phyloP scores from a whole-genome alignment of 2,888 invertebrate genomes.

The Gryllus longicercus region DNA sequence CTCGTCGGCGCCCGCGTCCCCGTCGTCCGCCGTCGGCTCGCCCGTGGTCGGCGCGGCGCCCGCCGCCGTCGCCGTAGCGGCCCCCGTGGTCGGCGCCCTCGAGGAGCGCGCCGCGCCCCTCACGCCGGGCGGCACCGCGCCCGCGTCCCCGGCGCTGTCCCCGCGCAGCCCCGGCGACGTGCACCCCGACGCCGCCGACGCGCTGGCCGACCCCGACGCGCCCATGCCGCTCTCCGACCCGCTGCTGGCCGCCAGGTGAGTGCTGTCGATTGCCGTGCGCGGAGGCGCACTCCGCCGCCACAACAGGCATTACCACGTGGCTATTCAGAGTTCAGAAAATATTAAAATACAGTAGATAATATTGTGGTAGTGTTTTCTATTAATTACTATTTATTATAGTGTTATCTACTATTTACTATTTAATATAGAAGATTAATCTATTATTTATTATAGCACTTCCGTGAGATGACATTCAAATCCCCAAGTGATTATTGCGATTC shows the following conservation, averaged over 20 bases:
- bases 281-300: no score
- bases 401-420: no score
- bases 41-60: constrained; percentile 32
- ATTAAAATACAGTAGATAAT: no score
- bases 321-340: no score
- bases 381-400: no score
- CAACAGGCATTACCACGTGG: no score
- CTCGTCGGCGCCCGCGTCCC: constrained; percentile 47
- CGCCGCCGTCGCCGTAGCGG: background rate
- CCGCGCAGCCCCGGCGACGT: constrained; percentile 53
- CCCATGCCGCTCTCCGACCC: constrained; percentile 39
- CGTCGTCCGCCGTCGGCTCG: constrained; percentile 49
- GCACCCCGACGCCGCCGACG: constrained; percentile 49
- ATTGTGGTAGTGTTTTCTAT: no score
- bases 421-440: no score
- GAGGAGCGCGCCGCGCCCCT: background rate
- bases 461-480: no score
- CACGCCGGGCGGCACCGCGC: background rate
- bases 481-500: no score
- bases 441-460: no score
- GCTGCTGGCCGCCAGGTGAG: background rate
- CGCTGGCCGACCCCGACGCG: constrained; percentile 50
- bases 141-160: background rate
- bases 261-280: no score
- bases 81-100: background rate